Conservation (phyloP, 2,113 vertebrate species). For the Alosa alosa region DNA sequence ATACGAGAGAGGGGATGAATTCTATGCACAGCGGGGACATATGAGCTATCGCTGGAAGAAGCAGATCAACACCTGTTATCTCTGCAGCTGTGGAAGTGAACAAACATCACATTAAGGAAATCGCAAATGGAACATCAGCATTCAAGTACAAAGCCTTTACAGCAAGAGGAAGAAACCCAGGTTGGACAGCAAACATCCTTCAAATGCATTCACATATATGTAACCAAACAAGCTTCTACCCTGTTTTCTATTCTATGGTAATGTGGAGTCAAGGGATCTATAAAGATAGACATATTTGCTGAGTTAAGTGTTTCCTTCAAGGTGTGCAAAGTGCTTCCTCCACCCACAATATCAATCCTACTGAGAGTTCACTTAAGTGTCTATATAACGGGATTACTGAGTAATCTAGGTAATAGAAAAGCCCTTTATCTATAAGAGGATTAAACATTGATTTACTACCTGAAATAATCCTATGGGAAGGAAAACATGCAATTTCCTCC, state of each 20-base stretch:
- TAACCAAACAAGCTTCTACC: neutral
- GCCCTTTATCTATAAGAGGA: neutral
- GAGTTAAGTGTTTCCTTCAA: constrained; percentile 1
- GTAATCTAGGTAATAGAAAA: neutral
- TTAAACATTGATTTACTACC: constrained; percentile 1
- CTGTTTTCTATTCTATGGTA: neutral
- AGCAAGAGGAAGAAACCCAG: neutral
- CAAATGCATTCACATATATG: neutral
- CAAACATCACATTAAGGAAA: neutral
- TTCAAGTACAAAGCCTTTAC: neutral
- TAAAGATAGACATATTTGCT: neutral
- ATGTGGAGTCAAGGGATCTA: neutral
- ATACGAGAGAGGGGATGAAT: too few relatives aligned
- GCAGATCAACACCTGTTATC: neutral
- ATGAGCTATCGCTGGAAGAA: too few relatives aligned
- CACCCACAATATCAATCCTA: neutral
- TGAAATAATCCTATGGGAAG: neutral
- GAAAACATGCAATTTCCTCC: constrained; percentile 4
- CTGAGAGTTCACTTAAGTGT: neutral
- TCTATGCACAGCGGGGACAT: too few relatives aligned
- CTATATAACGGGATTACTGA: neutral
- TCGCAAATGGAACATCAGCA: neutral
- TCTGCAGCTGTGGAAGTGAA: neutral
- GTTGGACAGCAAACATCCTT: neutral
- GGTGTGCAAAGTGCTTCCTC: neutral